A percentile compares a stretch with the other conserved stretches of the same genome.
Evolutionary conservation across 2,113 vertebrate genomes (phyloP).

Genomic region (Donacobius atricapilla): DNA sequence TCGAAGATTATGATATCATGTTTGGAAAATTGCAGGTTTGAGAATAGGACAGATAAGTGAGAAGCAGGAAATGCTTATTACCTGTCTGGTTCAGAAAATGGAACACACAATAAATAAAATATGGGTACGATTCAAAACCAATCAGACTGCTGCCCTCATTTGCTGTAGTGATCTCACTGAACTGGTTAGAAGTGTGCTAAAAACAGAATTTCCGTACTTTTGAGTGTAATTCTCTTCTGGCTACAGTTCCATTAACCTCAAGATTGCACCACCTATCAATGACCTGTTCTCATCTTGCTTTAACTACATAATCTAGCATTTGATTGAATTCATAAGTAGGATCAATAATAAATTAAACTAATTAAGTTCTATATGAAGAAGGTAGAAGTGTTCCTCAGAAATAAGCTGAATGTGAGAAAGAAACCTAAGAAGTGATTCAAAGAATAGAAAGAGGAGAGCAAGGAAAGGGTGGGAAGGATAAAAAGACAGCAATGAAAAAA

Average conservation of each 20-base stretch:
- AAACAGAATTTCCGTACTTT: background rate
- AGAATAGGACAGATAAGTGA: background rate
- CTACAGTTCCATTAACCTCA: background rate
- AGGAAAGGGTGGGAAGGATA: background rate
- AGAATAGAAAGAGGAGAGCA: background rate
- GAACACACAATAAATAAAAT: background rate
- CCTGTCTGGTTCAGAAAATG: background rate
- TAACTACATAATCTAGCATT: background rate
- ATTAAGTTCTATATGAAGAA: background rate
- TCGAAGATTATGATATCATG: background rate
- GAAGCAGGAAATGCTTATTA: background rate
- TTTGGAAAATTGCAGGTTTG: background rate
- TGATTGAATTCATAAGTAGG: background rate
- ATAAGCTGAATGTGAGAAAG: constrained; percentile 29
- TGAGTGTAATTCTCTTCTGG: background rate
- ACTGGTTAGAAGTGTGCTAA: background rate
- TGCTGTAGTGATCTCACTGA: background rate
- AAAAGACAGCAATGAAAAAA: background rate
- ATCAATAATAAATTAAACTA: background rate
- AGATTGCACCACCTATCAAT: background rate
- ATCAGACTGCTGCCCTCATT: background rate
- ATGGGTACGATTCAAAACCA: background rate
- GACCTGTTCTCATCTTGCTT: background rate
- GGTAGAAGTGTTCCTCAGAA: constrained; percentile 59
- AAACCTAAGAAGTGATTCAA: background rate